Conservation (phyloP, 2,888 invertebrate genomes). For the Ceramica pisi region DNA sequence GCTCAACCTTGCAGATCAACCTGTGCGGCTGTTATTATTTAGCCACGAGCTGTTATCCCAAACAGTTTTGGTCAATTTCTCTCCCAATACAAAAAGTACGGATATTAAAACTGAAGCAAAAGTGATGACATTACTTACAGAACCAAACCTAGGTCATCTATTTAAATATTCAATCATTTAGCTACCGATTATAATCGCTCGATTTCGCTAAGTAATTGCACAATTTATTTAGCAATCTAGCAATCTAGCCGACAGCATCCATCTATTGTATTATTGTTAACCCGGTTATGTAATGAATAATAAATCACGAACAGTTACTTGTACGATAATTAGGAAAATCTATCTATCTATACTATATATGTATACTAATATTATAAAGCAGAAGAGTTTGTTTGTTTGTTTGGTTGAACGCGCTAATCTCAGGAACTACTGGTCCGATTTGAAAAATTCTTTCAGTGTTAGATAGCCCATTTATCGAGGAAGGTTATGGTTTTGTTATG, state of each 20-base stretch:
- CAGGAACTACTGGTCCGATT: no score
- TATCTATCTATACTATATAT: no score
- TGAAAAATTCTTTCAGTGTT: no score
- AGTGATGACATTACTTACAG: constrained; percentile 14
- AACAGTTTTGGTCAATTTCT: neutral
- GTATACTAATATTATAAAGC: no score
- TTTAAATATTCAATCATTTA: constrained; percentile 26
- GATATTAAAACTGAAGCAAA: neutral
- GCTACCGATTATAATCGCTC: constrained; percentile 23
- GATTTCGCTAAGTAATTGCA: constrained; percentile 54
- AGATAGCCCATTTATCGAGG: no score
- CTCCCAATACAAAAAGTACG: neutral
- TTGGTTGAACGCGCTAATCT: no score
- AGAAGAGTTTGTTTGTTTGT: no score
- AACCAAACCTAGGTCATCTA: constrained; percentile 29
- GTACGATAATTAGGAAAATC: constrained; percentile 44
- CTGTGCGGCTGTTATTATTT: no score
- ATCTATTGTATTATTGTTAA: constrained; percentile 43
- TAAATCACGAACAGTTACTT: constrained; percentile 43
- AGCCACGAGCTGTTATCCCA: neutral
- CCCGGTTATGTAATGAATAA: constrained; percentile 44
- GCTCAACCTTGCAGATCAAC: no score
- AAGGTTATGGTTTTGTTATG: no score
- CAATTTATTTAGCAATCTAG: constrained; percentile 36
- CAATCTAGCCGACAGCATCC: constrained; percentile 30